A percentile compares a stretch with the other conserved stretches of the same genome.
Evolutionary conservation across 2,888 invertebrate species (phyloP).

Genomic region (Clistopyga incitator): DNA sequence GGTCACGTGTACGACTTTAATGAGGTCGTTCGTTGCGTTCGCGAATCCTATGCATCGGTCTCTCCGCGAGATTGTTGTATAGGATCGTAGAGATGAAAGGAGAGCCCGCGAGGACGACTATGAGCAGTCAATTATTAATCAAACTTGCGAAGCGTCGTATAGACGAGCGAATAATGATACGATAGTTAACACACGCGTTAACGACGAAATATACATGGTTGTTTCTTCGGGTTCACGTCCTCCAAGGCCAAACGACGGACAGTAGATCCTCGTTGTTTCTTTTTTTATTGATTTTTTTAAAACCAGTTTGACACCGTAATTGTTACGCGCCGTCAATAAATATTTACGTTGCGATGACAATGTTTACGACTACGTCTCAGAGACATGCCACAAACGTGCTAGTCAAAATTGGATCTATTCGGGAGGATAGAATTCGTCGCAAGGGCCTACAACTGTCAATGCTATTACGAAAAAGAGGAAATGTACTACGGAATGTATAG

Average conservation of each 20-base stretch:
- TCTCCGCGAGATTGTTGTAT: conserved; percentile 25
- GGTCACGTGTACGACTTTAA: conserved; percentile 42
- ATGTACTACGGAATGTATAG: conserved; percentile 6
- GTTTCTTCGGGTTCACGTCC: conserved; percentile 40
- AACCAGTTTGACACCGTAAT: conserved; percentile 1
- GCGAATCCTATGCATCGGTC: conserved; percentile 45
- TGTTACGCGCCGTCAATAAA: background rate
- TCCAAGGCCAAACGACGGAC: conserved; percentile 46
- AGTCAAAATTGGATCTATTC: conserved; percentile 82
- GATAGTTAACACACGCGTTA: conserved; percentile 3
- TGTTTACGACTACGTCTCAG: conserved; percentile 46
- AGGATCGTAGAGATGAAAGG: conserved; percentile 47
- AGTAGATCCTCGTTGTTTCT: conserved; percentile 37
- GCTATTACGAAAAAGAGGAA: conserved; percentile 45
- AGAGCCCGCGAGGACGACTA: conserved; percentile 70
- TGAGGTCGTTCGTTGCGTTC: conserved; percentile 48
- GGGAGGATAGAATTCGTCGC: conserved; percentile 60
- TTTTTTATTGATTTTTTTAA: conserved; percentile 15
- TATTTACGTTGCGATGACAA: conserved; percentile 53
- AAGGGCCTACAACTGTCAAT: conserved; percentile 49
- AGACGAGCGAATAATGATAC: conserved; percentile 24
- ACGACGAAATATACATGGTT: conserved; percentile 25
- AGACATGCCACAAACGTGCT: conserved; percentile 75
- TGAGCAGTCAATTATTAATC: conserved; percentile 81
- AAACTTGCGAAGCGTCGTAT: conserved; percentile 69